Evolutionary conservation across 2,113 vertebrate genomes (phyloP), one percentile per base, ranked within the genome.

Genomic region (Glaucidium brasilianum): DNA sequence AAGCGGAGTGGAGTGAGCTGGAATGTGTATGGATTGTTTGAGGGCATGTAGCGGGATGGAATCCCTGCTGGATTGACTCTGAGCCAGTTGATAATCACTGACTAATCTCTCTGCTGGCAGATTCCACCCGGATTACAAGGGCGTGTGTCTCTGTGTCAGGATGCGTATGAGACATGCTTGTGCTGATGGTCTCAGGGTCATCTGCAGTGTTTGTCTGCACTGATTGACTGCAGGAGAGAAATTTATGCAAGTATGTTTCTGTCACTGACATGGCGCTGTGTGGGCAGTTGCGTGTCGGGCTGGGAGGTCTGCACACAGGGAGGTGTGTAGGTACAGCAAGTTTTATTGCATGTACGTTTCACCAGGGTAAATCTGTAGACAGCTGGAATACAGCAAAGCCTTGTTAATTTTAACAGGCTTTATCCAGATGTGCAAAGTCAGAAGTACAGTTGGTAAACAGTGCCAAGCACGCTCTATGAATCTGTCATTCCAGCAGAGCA

Each of bases 61-160:
- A 96, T 89, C 79, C 69, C 78, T 11, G 32, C 41, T 13, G 64
- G 41, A 19, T 55, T 90, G 93, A 67, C 74, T 89, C 76, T 4
- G 53, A 91, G 88, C 85, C 83, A 37, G 32, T 0, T 76, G 82
- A 47, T 93, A 88, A 87, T 97, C 96, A 20, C 39, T 13, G 11
- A 11, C 49, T 95, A 72, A 95, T 94, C 90, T 39, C 78, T 58
- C 37, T 11, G 76, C 92, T 94, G 88, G 79, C 91, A 71, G 86
- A 58, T 59, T 26, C 49, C 88, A 22, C 37, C 45, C 0, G 11
- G 92, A 82, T 96, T 85, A 95, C 69, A 27, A 37, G 66, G 60
- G 76, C 2, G 2, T 12, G 37, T 45, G 62, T 63, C n/a, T 77
- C 52, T 49, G 78, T 32, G 74, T 72, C 75, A 49, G 37, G n/a